Percentiles rank a stretch among this genome's conserved stretches.
Evolutionary conservation across 2,113 vertebrate species (phyloP).

Genomic region (Forbesichthys papilliferus): DNA sequence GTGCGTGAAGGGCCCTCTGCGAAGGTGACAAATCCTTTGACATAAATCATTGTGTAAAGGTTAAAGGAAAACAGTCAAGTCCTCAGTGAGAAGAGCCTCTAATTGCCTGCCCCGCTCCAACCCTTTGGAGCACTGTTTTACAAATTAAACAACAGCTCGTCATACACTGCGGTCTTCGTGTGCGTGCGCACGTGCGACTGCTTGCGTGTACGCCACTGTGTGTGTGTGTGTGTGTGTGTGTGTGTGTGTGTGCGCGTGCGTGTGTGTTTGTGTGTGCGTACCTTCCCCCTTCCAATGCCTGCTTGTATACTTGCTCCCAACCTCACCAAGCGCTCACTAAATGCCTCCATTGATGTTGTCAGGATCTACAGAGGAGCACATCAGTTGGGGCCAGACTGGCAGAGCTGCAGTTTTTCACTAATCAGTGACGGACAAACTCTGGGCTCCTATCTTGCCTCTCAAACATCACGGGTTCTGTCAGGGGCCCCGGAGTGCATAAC

Average conservation of each 20-base stretch:
- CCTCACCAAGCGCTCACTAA: not conserved
- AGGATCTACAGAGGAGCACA: conserved; percentile 44
- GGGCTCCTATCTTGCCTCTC: conserved; percentile 47
- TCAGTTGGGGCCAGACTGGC: conserved; percentile 45
- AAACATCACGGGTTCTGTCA: conserved; percentile 66
- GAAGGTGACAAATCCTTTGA: conserved; percentile 83
- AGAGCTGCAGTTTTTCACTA: conserved; percentile 65
- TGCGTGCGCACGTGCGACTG: not conserved
- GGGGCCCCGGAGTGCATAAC: conserved; percentile 53
- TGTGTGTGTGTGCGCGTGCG: conserved; percentile 20
- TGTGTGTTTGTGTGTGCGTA: conserved; percentile 35
- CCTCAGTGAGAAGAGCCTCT: conserved; percentile 74
- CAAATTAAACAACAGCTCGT: conserved; percentile 74
- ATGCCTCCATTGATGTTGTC: conserved; percentile 41
- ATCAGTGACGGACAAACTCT: conserved; percentile 73
- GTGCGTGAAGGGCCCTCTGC: conserved; percentile 74
- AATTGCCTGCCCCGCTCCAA: conserved; percentile 78
- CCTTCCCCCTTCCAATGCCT: conserved; percentile 28
- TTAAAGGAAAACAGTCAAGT: conserved; percentile 77
- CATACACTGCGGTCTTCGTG: conserved; percentile 26
- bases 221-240: conserved; percentile 29
- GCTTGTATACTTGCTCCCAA: conserved; percentile 36
- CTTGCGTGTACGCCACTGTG: conserved; percentile 12
- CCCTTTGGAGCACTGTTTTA: conserved; percentile 70
- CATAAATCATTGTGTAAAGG: conserved; percentile 79